Base-by-base conservation (phyloP, 2,113 vertebrate species). In the Grus americana region DNA sequence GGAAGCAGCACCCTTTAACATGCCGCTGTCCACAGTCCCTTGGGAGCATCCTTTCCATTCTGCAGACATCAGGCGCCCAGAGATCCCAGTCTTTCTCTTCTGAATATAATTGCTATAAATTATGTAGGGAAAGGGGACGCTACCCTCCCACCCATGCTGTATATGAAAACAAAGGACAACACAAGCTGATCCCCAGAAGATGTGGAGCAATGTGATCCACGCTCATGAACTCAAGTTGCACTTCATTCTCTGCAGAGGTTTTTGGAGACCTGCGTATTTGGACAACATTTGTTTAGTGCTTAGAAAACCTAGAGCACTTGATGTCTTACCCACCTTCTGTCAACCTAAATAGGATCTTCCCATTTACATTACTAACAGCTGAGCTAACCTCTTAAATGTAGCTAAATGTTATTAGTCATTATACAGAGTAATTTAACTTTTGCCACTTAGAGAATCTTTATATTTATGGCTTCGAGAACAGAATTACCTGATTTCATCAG, bases 401-500 rank as follows among this genome's bases (percentile, higher is more conserved):
- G 65, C 79, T 97, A 92, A 96, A 91, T 79, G 59, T 91, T 91
- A 92, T 91, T 96, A 94, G 75, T 88, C 49, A 81, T 91, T 93
- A 92, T 58, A 75, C n/a, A 85, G 83, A 75, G 52, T 95, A 93
- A 96, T 89, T 71, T 87, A 92, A 94, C 82, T 91, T 93, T 93
- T 89, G 32, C 57, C 75, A 61, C 76, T 70, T 75, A 91, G 14
- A 87, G 34, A 84, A 84, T 91, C 75, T 92, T 94, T 91, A 57
- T 92, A 95, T 96, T 88, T 96, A 94, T 95, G 92, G 24, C 30
- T 81, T 84, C 3, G 10, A 81, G 95, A 91, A 80, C 54, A 92
- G 73, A 94, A 93, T 92, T 96, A 94, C 54, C 76, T 92, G 93
- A 95, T 93, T 92, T 89, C 76, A 85, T 89, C 90, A 91, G 57